Evolutionary conservation across 2,888 invertebrate genomes (phyloP).

Genomic region (Conchocele bisecta): DNA sequence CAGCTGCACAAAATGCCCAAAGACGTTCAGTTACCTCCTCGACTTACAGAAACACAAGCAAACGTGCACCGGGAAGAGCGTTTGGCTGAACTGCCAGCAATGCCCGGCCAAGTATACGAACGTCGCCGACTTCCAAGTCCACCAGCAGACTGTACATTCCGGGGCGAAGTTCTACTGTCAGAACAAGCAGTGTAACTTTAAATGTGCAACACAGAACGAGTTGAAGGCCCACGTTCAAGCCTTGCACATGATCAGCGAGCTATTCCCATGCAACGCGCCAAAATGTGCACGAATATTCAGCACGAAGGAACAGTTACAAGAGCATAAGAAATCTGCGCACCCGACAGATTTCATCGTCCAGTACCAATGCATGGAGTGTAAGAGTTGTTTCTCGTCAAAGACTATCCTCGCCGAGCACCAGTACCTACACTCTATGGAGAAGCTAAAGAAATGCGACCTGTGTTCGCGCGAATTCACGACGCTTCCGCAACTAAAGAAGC

Average conservation of each 20-base stretch:
- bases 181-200: slow-evolving; percentile 40
- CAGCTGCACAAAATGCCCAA: slow-evolving; percentile 45
- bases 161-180: slow-evolving; percentile 34
- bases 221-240: slow-evolving; percentile 43
- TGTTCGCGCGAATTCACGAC: slow-evolving; percentile 42
- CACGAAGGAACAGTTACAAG: slow-evolving; percentile 32
- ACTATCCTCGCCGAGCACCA: slow-evolving; percentile 54
- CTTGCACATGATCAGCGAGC: slow-evolving; percentile 26
- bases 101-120: slow-evolving; percentile 25
- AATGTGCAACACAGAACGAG: slow-evolving; percentile 45
- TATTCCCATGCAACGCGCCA: slow-evolving; percentile 46
- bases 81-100: slow-evolving; percentile 7
- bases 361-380: slow-evolving; percentile 57
- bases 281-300: slow-evolving; percentile 38
- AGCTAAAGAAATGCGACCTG: slow-evolving; percentile 50
- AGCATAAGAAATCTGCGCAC: slow-evolving; percentile 48
- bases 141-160: slow-evolving; percentile 22
- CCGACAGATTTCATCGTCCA: slow-evolving; percentile 57
- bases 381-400: slow-evolving; percentile 50
- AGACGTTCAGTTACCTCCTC: slow-evolving; percentile 26
- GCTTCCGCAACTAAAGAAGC: slow-evolving; percentile 32
- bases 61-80: slow-evolving; percentile 14
- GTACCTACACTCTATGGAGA: slow-evolving; percentile 54
- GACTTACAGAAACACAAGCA: slow-evolving; percentile 48
- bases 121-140: slow-evolving; percentile 21